Evolutionary conservation across 2,797 vertebrate genomes (phyloP), one percentile per base, ranked within the genome.

Genomic region (Gymnoscopelus braueri): DNA sequence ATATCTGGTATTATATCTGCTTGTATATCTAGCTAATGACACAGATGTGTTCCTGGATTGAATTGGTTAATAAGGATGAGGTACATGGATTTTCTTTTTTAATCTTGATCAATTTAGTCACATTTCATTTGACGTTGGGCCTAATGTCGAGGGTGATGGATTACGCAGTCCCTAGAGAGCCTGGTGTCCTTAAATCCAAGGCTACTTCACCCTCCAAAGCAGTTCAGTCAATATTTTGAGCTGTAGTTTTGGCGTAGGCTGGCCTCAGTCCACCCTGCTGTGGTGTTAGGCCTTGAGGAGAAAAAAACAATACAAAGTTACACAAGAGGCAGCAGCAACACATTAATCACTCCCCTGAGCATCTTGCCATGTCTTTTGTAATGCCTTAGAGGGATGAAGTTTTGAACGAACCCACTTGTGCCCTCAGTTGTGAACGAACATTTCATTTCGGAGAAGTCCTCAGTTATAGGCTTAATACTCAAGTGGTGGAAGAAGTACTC

Each of bases 231-330:
- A 73, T 60, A 72, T 77, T 51, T 84, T 77, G 26, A 87, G 67
- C 62, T 78, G 60, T 77, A 29, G 73, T 80, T 72, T 52, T 11
- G 35, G n/a, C 83, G 71, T 60, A 7, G 52, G 73, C 79, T 78
- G 82, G 79, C 82, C 75, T 78, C 65, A 65, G 65, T 82, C 39
- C 78, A 80, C 65, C 79, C 84, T 74, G 60, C 56, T 76, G 35
- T 70, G 64, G 54, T 51, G 58, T 62, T 85, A 75, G 81, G 70
- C 55, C 68, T 64, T 13, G 39, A 61, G 3, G 57, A 67, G 8
- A 44, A 44, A 44, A 35, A 44, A 9, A 12, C 29, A 19, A 71
- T 39, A 55, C 2, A 55, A 80, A 69, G 72, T 57, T 71, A 49
- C 63, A 49, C 51, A 70, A 7, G 39, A 78, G 15, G 39, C 53